phyloP scores from a whole-genome alignment of 2,113 vertebrate species.

The Esox niger region DNA sequence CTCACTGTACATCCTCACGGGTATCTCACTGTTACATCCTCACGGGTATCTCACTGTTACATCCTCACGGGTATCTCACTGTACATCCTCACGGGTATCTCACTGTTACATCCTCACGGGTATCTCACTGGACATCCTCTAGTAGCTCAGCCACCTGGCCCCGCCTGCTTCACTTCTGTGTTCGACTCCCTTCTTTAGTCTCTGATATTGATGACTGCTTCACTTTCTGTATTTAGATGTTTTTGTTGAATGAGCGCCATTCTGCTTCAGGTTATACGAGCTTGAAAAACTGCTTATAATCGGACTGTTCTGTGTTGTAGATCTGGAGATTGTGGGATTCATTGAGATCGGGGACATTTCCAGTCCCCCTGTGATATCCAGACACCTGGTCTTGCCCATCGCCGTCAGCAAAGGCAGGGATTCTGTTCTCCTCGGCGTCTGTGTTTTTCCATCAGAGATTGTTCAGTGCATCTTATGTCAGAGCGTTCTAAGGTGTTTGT shows the following conservation, averaged over 20 bases:
- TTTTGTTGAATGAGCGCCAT: too few species aligned
- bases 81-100: too few species aligned
- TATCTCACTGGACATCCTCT: conserved; percentile 46
- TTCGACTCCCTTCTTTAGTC: conserved; percentile 17
- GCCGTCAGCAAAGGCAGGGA: conserved; percentile 93
- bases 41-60: conserved; percentile 62
- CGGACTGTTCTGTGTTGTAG: conserved; percentile 65
- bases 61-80: conserved; percentile 85
- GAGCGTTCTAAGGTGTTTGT: conserved; percentile 3
- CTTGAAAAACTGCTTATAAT: not conserved
- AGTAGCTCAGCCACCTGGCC: not conserved
- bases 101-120: conserved; percentile 39
- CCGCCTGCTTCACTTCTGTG: not conserved
- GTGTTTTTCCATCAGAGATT: not conserved
- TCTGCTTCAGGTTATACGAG: too few species aligned
- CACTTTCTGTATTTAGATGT: too few species aligned
- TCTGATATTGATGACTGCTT: too few species aligned
- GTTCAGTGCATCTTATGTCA: too few species aligned
- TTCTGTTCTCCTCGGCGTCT: conserved; percentile 8
- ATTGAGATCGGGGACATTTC: conserved; percentile 97
- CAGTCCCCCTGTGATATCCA: conserved; percentile 93
- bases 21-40: too few species aligned
- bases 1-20: not conserved
- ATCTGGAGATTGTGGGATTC: conserved; percentile 95
- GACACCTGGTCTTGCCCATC: conserved; percentile 94